phyloP scores from a whole-genome alignment of 2,797 vertebrate genomes.

The Danio kyathit region DNA sequence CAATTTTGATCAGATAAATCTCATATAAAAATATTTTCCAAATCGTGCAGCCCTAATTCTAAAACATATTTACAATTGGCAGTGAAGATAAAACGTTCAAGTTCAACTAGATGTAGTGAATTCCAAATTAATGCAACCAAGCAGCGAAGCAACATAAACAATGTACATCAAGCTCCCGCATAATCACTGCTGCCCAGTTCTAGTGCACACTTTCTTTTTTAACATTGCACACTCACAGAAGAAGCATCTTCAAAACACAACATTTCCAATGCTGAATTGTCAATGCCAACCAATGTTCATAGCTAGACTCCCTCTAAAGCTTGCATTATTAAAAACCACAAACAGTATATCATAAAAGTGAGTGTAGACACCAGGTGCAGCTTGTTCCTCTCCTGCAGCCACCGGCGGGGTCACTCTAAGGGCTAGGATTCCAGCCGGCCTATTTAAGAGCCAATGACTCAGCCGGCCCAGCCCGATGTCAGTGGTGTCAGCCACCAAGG shows the following conservation, averaged over 20 bases:
- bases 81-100: background rate
- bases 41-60: too few relatives aligned
- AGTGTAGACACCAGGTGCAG: constrained; percentile 48
- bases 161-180: background rate
- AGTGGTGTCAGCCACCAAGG: constrained; percentile 63
- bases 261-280: background rate
- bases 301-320: background rate
- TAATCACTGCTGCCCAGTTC: background rate
- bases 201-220: background rate
- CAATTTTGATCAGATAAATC: too few relatives aligned
- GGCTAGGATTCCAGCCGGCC: constrained; percentile 68
- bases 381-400: constrained; percentile 31
- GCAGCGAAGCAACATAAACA: background rate
- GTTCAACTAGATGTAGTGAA: background rate
- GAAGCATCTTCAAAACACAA: background rate
- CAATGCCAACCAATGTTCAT: background rate
- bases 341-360: constrained; percentile 2
- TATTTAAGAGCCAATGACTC: constrained; percentile 71
- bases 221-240: background rate
- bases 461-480: constrained; percentile 62
- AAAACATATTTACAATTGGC: background rate
- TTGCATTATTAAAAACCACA: background rate
- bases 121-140: background rate
- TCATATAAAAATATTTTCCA: too few relatives aligned
- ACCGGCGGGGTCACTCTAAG: constrained; percentile 62